Evolutionary conservation across 2,888 invertebrate species (phyloP).

Genomic region (Timema podura): DNA sequence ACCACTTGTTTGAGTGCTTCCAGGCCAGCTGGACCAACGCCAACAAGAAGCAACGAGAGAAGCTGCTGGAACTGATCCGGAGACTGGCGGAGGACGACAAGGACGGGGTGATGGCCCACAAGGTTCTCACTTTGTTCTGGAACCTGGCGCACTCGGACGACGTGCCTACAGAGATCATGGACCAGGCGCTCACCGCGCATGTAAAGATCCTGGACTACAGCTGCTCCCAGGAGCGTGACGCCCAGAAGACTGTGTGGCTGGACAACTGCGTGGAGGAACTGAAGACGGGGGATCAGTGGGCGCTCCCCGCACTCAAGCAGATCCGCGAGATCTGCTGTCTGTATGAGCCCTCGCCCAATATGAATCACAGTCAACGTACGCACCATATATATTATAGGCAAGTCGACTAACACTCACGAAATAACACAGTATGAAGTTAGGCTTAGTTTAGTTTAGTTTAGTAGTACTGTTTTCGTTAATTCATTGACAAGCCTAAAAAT

Average conservation of each 20-base stretch:
- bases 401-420: constrained; percentile 29
- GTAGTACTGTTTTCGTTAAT: no score
- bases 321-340: constrained; percentile 93
- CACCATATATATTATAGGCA: constrained; percentile 57
- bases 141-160: constrained; percentile 94
- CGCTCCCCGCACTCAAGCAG: constrained; percentile 89
- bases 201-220: constrained; percentile 97
- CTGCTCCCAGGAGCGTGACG: constrained; percentile 94
- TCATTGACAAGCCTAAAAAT: no score
- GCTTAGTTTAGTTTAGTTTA: no score
- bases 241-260: constrained; percentile 93
- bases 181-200: constrained; percentile 91
- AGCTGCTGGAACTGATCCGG: constrained; percentile 88
- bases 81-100: constrained; percentile 97
- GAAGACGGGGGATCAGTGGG: constrained; percentile 85
- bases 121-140: constrained; percentile 93
- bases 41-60: constrained; percentile 92
- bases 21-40: constrained; percentile 93
- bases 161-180: constrained; percentile 95
- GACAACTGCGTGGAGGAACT: constrained; percentile 95
- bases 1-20: constrained; percentile 95
- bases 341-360: constrained; percentile 79
- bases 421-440: no score
- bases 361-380: constrained; percentile 55
- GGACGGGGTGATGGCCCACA: constrained; percentile 97